Evolutionary conservation across 2,888 invertebrate genomes (phyloP), one percentile per base, ranked within the genome.

Genomic region (Gnatocerus cornutus): DNA sequence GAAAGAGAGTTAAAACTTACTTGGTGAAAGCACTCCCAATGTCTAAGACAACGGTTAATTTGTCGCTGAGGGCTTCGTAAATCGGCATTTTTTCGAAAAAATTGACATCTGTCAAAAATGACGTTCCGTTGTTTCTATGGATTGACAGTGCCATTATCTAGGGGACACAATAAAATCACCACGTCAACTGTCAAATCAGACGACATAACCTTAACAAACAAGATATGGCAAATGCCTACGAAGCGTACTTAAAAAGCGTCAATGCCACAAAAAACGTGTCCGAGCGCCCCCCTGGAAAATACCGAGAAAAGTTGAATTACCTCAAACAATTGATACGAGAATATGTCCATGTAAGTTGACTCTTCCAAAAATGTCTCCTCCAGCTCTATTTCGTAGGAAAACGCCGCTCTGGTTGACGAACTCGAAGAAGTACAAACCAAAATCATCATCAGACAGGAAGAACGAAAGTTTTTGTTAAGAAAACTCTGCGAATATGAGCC

Each of bases 1-100:
- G 21, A 1, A 21, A 21, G 4, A 21, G 1, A 21, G 4, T 4
- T 21, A 21, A 21, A 83, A 64, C 30, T 73, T 87, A 97, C 97
- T 97, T 98, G 0, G 97, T 97, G 80, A 94, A 98, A 13, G 95
- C 95, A 43, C 90, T 88, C 52, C 98, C 98, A 71, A 98, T 91
- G 82, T 98, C 98, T 71, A 98, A 84, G 10, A 98, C 93, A 0
- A 97, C 93, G 9, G 94, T 92, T 80, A 94, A 93, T 83, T 97
- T 97, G 78, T 97, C 97, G 77, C 92, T 92, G 78, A 93, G 90
- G 50, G 92, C 89, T 86, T 97, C 96, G 81, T 93, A 96, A 1
- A 94, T 84, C 14, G 92, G 90, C 93, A 93, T 93, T 79, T 76
- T 85, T 37, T 7, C 2, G 7, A 37, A 37, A n/a, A 12, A 6